Base-by-base conservation (phyloP, 2,888 invertebrate species). In the Scaptomyza parva region DNA sequence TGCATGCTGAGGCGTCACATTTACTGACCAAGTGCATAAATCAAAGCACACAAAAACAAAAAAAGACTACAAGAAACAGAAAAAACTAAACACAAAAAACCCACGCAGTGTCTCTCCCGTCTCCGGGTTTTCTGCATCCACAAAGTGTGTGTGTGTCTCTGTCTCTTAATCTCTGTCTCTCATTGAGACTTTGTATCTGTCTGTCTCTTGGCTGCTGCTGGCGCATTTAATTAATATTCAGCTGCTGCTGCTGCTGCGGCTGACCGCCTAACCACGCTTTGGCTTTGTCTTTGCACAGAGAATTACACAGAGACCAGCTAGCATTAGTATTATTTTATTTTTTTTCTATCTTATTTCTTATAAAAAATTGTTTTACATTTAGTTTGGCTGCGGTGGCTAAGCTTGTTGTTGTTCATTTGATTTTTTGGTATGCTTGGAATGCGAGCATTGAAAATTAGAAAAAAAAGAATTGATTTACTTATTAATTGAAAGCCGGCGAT, bases 1-100 rank as follows among this genome's bases (percentile, higher is more conserved):
- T 79, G 85, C 87, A 83, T 74, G 84, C 76, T 88, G 89, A 83
- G 89, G 88, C 86, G 88, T 86, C 88, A 85, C 84, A 77, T 78
- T 69, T 78, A 67, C 68, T 84, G 66, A 55, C 81, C 81, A 62
- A 68, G 70, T 77, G 72, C 85, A 88, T 86, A 85, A 86, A 86
- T 86, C 86, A 86, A 77, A 68, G 76, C 67, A 17, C 64, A 43
- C 78, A 80, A 75, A 70, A 78, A 75, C 84, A 68, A 28, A 44
- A 44, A 43, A n/a, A n/a, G n/a, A n/a, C n/a, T n/a, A n/a, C n/a
- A n/a, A n/a, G n/a, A n/a, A n/a, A n/a, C n/a, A n/a, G n/a, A n/a
- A n/a, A n/a, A n/a, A n/a, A n/a, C n/a, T n/a, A 70, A 78, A 75
- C 84, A 68, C 24, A 44, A 44, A 43, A 11, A 28, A 48, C 40